These are phyloP conservation scores for Tenodera sinensis DNA, from an alignment of 2,888 invertebrate genomes.

Conservation along the genomic window DNA sequence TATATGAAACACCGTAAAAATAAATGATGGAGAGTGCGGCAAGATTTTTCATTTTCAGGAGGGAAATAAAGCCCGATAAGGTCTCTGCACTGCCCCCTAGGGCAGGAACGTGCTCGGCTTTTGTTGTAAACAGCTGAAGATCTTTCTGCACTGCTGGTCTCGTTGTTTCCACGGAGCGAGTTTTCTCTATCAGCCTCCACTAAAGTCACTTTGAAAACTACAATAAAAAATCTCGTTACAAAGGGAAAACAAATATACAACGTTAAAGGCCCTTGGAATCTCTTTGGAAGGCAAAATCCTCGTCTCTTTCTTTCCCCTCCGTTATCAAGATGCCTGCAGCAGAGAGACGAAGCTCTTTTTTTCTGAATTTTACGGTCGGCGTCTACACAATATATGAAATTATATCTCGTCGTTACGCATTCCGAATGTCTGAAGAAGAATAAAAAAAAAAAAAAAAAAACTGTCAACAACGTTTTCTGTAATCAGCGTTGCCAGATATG, in stretches of 20 bases:
- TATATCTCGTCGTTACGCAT: background rate
- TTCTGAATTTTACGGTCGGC: background rate
- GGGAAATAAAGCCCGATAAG: background rate
- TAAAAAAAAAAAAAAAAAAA: background rate
- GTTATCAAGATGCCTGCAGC: background rate
- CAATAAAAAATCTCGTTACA: background rate
- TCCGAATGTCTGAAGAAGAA: background rate
- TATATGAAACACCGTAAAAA: background rate
- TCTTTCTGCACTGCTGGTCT: background rate
- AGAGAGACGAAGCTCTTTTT: background rate
- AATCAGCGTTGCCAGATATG: background rate
- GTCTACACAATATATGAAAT: background rate
- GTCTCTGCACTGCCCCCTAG: background rate
- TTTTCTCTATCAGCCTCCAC: background rate
- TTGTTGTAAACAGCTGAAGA: background rate
- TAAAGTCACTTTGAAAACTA: background rate
- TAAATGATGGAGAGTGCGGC: background rate
- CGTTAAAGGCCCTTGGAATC: background rate
- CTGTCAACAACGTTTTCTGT: background rate
- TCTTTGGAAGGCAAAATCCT: background rate
- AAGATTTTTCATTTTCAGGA: background rate
- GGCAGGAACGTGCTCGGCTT: background rate
- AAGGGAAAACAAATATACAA: background rate
- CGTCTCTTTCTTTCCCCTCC: background rate
- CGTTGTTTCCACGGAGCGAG: background rate